Base-by-base conservation (phyloP, 2,113 vertebrate species). In the Sphyrna mokarran region DNA sequence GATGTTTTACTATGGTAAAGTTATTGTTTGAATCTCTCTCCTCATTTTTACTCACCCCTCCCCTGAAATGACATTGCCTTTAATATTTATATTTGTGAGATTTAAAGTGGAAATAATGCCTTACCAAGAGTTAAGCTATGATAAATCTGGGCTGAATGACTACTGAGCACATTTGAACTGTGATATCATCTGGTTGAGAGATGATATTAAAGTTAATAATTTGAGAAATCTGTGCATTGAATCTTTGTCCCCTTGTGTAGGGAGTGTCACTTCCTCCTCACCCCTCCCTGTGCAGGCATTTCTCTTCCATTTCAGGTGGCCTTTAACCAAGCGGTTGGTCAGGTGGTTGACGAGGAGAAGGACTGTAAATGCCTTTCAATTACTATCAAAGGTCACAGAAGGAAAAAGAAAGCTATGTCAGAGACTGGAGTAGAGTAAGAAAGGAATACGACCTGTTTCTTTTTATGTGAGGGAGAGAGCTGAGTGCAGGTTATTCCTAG, bases 351-450 rank as follows among this genome's bases (percentile, higher is more conserved):
- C 16, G 14, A 68, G 89, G 89, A 93, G 86, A 54, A 90, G 61
- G 61, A 40, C 61, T 3, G 20, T 93, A 93, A 93, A 93, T 93
- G 16, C 89, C n/a, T 93, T 93, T 37, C 14, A 93, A 61, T 68
- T 40, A 91, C 66, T 91, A 93, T 93, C 89, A 93, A 66, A 93
- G 89, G 61, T 93, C 89, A 93, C 89, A 68, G 29, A 58, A 18
- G 18, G 89, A 93, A 93, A 93, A 22, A 20, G 63, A 93, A 91
- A 93, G 61, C 18, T 22, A 37, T 37, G 8, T 93, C 33, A 66
- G 89, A 66, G 29, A 9, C 33, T 18, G 87, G 6, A 90, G 54
- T 33, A 63, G 26, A 93, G 3, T 37, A 63, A 10, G 10, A 29
- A 89, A 89, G 85, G 48, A 66, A 37, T 20, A n/a, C n/a, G 3